Conservation (phyloP, 1,140 invertebrate species). For the Drosophila sp. region DNA sequence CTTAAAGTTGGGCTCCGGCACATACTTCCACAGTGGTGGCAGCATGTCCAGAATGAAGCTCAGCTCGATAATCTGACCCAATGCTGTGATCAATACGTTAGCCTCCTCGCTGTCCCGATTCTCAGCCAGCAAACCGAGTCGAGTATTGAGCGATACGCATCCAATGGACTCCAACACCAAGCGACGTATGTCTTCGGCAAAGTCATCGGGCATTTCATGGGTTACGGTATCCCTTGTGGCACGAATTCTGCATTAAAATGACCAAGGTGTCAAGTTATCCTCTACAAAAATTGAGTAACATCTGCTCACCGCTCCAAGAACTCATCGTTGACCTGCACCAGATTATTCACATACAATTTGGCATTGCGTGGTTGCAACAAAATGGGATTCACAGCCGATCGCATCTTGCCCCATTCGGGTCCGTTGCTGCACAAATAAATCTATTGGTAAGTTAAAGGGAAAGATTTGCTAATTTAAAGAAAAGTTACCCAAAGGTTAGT, state of each 20-base stretch:
- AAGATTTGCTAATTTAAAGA: neutral
- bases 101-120: slow-evolving; percentile 85
- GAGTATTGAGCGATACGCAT: slow-evolving; percentile 88
- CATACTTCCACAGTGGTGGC: slow-evolving; percentile 87
- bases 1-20: slow-evolving; percentile 86
- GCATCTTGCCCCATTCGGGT: slow-evolving; percentile 67
- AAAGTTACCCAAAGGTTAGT: slow-evolving; percentile 65
- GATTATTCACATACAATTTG: slow-evolving; percentile 64
- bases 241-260: slow-evolving; percentile 85
- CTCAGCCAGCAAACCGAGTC: slow-evolving; percentile 86
- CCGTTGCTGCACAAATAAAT: slow-evolving; percentile 57
- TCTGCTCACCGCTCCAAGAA: slow-evolving; percentile 85
- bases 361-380: slow-evolving; percentile 76
- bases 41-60: slow-evolving; percentile 86
- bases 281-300: too few species aligned
- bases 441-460: neutral
- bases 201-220: slow-evolving; percentile 86
- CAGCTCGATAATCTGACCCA: slow-evolving; percentile 85
- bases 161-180: slow-evolving; percentile 90
- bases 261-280: neutral
- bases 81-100: slow-evolving; percentile 86
- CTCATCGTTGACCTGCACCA: slow-evolving; percentile 71
- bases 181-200: slow-evolving; percentile 88
- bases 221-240: slow-evolving; percentile 85
- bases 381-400: slow-evolving; percentile 74